Percentiles rank a stretch among this genome's conserved stretches.
Evolutionary conservation across 2,797 vertebrate species (phyloP).

Genomic region (Pantherophis vulpinus): DNA sequence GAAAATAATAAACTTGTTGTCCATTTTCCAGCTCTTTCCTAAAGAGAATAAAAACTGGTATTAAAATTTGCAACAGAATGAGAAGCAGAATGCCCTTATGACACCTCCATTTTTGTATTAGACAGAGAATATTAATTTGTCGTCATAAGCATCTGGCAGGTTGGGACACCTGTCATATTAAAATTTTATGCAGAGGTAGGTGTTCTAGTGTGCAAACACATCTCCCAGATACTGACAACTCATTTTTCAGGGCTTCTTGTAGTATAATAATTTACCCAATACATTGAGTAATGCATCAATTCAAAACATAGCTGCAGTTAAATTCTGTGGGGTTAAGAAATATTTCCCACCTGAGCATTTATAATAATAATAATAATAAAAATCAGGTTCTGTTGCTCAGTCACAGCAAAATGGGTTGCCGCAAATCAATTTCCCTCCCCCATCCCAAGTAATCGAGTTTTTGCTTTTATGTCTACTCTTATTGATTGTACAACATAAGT

Average conservation of each 20-base stretch:
- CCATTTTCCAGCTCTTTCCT: not conserved
- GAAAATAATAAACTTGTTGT: not conserved
- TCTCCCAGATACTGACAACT: not conserved
- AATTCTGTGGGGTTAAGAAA: not conserved
- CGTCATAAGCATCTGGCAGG: not conserved
- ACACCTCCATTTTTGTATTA: not conserved
- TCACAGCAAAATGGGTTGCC: not conserved
- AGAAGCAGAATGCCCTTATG: not conserved
- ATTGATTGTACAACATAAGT: not conserved
- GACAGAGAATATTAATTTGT: constrained; percentile 1
- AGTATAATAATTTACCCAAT: not conserved
- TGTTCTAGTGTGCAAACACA: not conserved
- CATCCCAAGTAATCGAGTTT: not conserved
- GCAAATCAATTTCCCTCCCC: not conserved
- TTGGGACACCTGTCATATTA: not conserved
- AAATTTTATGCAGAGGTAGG: constrained; percentile 11
- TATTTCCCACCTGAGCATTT: not conserved
- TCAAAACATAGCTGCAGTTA: not conserved
- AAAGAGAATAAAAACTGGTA: not conserved
- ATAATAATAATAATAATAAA: not conserved
- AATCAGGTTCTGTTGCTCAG: not conserved
- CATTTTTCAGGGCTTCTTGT: not conserved
- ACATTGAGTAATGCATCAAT: not conserved
- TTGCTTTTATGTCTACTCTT: not conserved
- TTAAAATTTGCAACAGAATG: not conserved